Evolutionary conservation across 37 sponge, comb jelly and placozoan species (phyloP).

Genomic region (Agelas oroides): DNA sequence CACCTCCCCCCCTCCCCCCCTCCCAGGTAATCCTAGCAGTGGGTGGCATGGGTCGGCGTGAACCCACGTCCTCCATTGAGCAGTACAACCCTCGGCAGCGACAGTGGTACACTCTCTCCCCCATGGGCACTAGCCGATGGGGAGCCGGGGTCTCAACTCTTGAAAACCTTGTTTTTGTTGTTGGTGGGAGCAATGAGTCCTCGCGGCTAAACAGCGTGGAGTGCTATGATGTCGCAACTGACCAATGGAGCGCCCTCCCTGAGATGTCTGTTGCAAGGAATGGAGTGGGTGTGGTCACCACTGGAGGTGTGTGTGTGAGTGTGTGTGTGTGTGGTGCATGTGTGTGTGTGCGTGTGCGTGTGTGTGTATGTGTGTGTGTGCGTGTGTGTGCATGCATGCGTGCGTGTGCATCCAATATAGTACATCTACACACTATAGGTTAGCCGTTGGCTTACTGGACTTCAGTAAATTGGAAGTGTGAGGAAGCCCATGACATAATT

Average conservation of each 20-base stretch:
- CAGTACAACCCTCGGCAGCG: constrained; percentile 14
- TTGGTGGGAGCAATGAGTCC: constrained; percentile 77
- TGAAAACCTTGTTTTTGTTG: constrained; percentile 55
- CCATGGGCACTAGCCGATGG: constrained; percentile 65
- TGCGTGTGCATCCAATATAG: too few species aligned
- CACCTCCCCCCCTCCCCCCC: too few species aligned
- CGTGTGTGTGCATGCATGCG: too few species aligned
- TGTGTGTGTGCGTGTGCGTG: too few species aligned
- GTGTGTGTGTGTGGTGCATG: too few species aligned
- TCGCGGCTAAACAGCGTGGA: constrained; percentile 67
- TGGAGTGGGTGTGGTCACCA: constrained; percentile 68
- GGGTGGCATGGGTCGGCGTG: constrained; percentile 70
- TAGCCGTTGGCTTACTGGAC: too few species aligned
- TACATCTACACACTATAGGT: too few species aligned
- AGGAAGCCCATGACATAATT: too few species aligned
- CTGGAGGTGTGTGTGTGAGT: constrained; percentile 47
- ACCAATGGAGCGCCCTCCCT: constrained; percentile 49
- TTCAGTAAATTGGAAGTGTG: too few species aligned
- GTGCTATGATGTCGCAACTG: constrained; percentile 37
- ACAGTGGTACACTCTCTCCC: constrained; percentile 51
- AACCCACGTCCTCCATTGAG: constrained; percentile 57
- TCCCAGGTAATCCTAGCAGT: constrained; percentile 60
- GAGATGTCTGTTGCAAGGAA: constrained; percentile 60
- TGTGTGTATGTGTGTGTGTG: too few species aligned
- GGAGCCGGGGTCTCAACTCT: constrained; percentile 57